Conservation (phyloP, 2,888 invertebrate genomes). For the Leucoptera coffeella region DNA sequence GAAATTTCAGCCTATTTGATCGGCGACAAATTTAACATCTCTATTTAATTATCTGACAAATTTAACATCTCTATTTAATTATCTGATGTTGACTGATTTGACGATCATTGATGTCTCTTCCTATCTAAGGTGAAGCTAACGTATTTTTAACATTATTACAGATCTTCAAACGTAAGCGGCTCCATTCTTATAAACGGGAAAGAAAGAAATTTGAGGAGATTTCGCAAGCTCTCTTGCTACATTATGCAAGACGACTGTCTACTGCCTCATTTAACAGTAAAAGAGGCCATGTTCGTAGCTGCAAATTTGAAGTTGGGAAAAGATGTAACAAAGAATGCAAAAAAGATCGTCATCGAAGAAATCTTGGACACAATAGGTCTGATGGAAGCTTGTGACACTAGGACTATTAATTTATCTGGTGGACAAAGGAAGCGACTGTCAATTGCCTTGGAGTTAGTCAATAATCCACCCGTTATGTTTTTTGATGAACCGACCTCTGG, state of each 20-base stretch:
- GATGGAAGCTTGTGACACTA: conserved; percentile 71
- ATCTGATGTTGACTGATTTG: too few relatives aligned
- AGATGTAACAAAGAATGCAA: conserved; percentile 63
- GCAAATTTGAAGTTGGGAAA: conserved; percentile 89
- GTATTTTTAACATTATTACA: too few relatives aligned
- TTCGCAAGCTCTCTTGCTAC: conserved; percentile 91
- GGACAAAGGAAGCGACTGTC: conserved; percentile 88
- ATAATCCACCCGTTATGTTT: conserved; percentile 96
- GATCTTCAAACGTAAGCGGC: conserved; percentile 80
- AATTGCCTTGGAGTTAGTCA: conserved; percentile 87
- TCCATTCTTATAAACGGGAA: conserved; percentile 83
- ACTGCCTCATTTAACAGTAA: conserved; percentile 83
- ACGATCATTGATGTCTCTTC: too few relatives aligned
- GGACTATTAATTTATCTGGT: conserved; percentile 77
- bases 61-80: too few relatives aligned
- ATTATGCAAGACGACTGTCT: conserved; percentile 95
- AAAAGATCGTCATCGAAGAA: conserved; percentile 76
- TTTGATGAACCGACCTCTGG: conserved; percentile 94
- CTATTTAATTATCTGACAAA: too few relatives aligned
- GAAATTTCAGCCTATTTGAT: too few relatives aligned
- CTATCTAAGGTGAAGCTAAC: too few relatives aligned
- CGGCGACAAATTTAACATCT: too few relatives aligned
- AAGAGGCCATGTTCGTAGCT: conserved; percentile 89
- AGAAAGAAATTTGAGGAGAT: conserved; percentile 76
- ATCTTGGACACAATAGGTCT: conserved; percentile 81